Base-by-base conservation (phyloP, 2,888 invertebrate genomes). In the Aleiodes alternator region DNA sequence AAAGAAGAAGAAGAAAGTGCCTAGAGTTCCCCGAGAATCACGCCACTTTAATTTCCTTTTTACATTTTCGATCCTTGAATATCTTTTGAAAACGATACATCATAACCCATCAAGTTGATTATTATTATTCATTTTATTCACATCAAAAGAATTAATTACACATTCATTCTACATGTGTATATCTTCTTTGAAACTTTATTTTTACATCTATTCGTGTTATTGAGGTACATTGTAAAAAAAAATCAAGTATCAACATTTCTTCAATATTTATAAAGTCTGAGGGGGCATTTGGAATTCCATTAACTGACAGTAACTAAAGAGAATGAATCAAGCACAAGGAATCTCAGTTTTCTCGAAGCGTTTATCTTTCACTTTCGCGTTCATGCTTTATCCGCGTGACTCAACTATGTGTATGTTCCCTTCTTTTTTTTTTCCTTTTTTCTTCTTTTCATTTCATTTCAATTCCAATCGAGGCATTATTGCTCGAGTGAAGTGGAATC, bases 321-420 rank as follows among this genome's bases (percentile, higher is more conserved):
- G 73, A 74, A 80, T 81, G 79, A 79, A 81, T 81, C 79, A 79
- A 76, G 74, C 75, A 43, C 74, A 75, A 78, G 79, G 80, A 81
- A 81, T 81, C 72, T 69, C 64, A 75, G 68, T 78, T 72, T 77
- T 76, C 79, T 76, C 73, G 73, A 56, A 80, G 78, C 80, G 80
- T 81, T 80, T 78, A 80, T 81, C 80, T 79, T 79, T 80, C 81
- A 77, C 79, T 80, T 76, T 81, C 81, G 75, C 76, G 68, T 43
- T 61, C 70, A 68, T 56, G 76, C 68, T 77, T 76, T 77, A 76
- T 80, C 69, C 76, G 64, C 55, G 61, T 68, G 72, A 69, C 57
- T 69, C 74, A 51, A 76, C 55, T 31, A 34, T 34, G 34, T 34
- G 34, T 61, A 12, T 38, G 34, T 61, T 61, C 14, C 61, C 61